Base-by-base conservation (phyloP, 2,888 invertebrate genomes). In the Sphecodes monilicornis region DNA sequence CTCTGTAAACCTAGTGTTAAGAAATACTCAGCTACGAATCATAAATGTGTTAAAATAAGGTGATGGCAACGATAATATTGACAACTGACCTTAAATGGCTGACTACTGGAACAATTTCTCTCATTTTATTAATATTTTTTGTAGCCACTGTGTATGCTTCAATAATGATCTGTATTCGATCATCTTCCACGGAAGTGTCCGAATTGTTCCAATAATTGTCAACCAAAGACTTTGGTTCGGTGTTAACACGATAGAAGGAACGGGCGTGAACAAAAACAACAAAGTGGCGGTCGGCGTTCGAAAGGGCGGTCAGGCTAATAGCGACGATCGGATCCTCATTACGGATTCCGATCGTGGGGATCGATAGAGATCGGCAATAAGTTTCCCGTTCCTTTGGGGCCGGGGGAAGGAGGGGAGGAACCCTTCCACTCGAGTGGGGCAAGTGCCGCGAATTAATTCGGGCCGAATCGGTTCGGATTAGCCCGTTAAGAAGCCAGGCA, bases 281-380 rank as follows among this genome's bases (percentile, higher is more conserved):
- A 77, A 80, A 68, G 74, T 32, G 74, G 32, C 66, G 74, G 66
- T 70, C 66, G 66, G 60, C 41, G 66, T n/a, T 73, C 50, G 50
- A 69, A 77, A 68, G 74, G 73, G 74, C 76, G 77, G 78, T 76
- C 73, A 71, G 71, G 85, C 85, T 87, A 89, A 88, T 87, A 90
- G 84, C 84, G 76, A n/a, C 78, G 85, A 85, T 88, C 84, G 82
- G 73, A 66, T 82, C 76, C 84, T 90, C 87, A 88, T 89, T 90
- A 88, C 72, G 78, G 85, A 90, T 89, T 89, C 88, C 87, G 87
- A 89, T 90, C 82, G 78, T 60, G 76, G 74, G 70, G 41, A 60
- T 41, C 79, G 91, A 91, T 90, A 89, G 60, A 79, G 80, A 90
- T 89, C 90, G 86, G 80, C 82, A 83, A 82, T 86, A 85, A 85